These are phyloP conservation scores for Malurus leucopterus DNA, from an alignment of 2,797 vertebrate species.

Conservation along the genomic window DNA sequence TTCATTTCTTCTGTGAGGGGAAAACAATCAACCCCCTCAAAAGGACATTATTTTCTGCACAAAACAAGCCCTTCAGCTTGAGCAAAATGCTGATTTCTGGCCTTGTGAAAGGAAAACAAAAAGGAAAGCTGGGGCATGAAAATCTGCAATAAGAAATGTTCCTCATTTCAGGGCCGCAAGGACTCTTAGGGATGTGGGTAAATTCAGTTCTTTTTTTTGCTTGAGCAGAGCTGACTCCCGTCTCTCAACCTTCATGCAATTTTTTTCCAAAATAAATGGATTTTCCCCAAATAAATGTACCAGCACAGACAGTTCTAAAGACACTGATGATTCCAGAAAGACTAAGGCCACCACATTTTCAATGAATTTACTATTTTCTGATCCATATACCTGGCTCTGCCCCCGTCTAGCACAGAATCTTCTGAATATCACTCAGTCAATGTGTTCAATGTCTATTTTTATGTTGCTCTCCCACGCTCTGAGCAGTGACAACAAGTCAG, in stretches of 20 bases:
- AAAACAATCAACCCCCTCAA: not conserved
- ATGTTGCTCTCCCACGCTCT: not conserved
- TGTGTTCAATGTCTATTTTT: conserved; percentile 2
- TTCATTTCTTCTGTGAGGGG: not conserved
- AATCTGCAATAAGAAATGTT: not conserved
- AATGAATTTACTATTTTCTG: not conserved
- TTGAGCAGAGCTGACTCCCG: not conserved
- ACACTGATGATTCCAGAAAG: not conserved
- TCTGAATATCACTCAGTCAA: not conserved
- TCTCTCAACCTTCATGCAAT: not conserved
- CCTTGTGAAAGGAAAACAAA: not conserved
- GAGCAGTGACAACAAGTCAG: not conserved
- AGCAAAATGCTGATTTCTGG: not conserved
- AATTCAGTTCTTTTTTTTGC: not conserved
- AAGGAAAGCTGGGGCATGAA: not conserved
- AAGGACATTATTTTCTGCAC: not conserved
- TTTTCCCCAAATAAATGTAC: conserved; percentile 1
- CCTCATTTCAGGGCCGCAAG: not conserved
- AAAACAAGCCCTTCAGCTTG: not conserved
- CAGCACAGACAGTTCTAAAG: not conserved
- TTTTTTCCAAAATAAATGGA: not conserved
- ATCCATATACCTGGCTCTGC: not conserved
- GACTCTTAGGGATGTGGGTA: not conserved
- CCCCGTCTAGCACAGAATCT: not conserved
- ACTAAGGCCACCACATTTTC: not conserved